Base-by-base conservation (phyloP, 2,113 vertebrate species). In the Casuarius casuarius region DNA sequence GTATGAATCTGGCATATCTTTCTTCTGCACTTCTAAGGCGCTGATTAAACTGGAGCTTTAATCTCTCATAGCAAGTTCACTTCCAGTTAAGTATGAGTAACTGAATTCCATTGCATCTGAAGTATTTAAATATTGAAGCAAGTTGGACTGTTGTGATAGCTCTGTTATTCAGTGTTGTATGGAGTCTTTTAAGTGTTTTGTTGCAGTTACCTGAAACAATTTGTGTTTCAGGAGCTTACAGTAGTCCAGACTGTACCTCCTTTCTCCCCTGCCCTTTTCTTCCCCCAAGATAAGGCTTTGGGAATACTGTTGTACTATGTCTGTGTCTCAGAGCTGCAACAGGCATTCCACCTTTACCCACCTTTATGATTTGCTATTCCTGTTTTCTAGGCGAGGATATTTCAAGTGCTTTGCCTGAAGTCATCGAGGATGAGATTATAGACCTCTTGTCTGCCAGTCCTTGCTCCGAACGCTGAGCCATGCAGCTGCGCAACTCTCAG, bases 61-160 rank as follows among this genome's bases (percentile, higher is more conserved):
- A 76, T 72, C 82, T 31, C 7, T 67, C 78, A 74, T 77, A 80
- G 77, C 67, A 52, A 71, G 83, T 81, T 52, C 75, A 18, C 17
- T 19, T 73, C 51, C 70, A 59, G 66, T 81, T 33, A 58, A 42
- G 40, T 5, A 29, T 49, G 49, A 44, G 66, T 31, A 80, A 80
- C 89, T 93, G 20, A 77, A 90, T 95, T 96, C 93, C 92, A 66
- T 93, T 92, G 63, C 72, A 54, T 78, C 89, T 81, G 90, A 94
- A 91, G 94, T 96, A 67, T 52, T 92, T 48, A 91, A 94, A 48
- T 96, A 89, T 76, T 52, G 35, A 88, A 72, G 79, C 44, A 49
- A 65, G 33, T 70, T 49, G 40, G 59, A 35, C 48, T 38, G 44
- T 19, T 76, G 82, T 59, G 84, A 75, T 56, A 44, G 67, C 84